Evolutionary conservation across 2,797 vertebrate species (phyloP).

Genomic region (Martes flavigula): DNA sequence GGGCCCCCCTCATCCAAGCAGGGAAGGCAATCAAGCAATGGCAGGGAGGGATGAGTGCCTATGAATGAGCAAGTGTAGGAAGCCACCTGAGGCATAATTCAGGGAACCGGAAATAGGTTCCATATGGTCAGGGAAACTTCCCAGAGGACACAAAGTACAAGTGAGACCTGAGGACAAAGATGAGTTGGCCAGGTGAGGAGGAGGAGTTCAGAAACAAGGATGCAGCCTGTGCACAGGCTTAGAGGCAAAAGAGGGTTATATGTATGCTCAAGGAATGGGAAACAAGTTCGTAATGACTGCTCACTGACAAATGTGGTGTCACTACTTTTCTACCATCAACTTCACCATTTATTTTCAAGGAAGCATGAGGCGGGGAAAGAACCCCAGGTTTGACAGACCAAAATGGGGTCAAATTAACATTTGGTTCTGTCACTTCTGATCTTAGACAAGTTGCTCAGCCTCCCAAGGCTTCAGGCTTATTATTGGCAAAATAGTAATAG

Average conservation of each 20-base stretch:
- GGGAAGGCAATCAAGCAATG: neutral
- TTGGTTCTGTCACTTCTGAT: neutral
- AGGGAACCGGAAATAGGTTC: neutral
- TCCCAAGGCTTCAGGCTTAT: neutral
- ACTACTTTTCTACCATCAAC: neutral
- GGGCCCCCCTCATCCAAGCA: accelerated
- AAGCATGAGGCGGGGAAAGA: neutral
- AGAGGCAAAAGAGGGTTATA: neutral
- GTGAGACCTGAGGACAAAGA: neutral
- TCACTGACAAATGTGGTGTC: neutral
- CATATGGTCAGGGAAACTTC: neutral
- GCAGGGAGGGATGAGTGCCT: too few species aligned
- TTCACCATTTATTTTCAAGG: neutral
- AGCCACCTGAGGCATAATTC: neutral
- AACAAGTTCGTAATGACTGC: neutral
- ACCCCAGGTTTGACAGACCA: neutral
- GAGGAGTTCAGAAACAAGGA: neutral
- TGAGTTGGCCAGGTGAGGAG: too few species aligned
- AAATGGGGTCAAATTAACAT: neutral
- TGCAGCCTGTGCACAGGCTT: neutral
- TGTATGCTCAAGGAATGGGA: neutral
- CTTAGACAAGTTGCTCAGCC: neutral
- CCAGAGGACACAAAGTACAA: neutral
- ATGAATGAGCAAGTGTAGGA: neutral
- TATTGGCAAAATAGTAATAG: neutral